Evolutionary conservation across 2,113 vertebrate species (phyloP), one percentile per base, ranked within the genome.

Genomic region (Nematolebias whitei): DNA sequence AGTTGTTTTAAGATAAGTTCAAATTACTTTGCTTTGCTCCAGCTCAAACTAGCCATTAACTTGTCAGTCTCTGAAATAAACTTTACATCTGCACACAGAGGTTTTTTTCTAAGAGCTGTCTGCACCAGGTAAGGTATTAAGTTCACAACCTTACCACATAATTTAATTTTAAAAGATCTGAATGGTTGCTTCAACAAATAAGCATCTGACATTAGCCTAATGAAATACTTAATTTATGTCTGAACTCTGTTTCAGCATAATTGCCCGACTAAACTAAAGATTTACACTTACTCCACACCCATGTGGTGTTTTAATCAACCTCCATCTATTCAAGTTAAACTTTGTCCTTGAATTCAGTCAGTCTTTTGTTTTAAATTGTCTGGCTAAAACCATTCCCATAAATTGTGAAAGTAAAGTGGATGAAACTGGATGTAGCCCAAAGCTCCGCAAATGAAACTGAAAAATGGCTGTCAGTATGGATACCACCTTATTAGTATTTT

Each of bases 361-460:
- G 57, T 24, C 63, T 80, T 41, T 68, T 13, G 29, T 79, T 63
- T 77, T 40, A 63, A 63, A 23, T 67, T 40, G 44, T 49, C 15
- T 2, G 16, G 32, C 40, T 50, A 2, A 73, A 24, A 63, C 50
- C 59, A 22, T 57, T 12, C 18, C 56, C 38, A 76, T 79, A 81
- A 83, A 79, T 71, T 38, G 24, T 79, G 24, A 52, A 65, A 66
- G 52, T 74, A 80, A 88, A 85, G 83, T 87, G 77, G 84, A 85
- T 87, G 72, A 88, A 84, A 81, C 81, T 87, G 65, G 84, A 85
- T 29, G 53, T n/a, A 38, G 23, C 62, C 81, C 83, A 78, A 79
- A 77, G 52, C 68, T 49, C 29, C 29, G 24, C 70, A 87, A 87
- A 88, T 85, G 58, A 82, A 79, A 76, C 62, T 7, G 83, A 68